phyloP scores from a whole-genome alignment of 2,888 invertebrate genomes.

The Andrena chrysosceles region DNA sequence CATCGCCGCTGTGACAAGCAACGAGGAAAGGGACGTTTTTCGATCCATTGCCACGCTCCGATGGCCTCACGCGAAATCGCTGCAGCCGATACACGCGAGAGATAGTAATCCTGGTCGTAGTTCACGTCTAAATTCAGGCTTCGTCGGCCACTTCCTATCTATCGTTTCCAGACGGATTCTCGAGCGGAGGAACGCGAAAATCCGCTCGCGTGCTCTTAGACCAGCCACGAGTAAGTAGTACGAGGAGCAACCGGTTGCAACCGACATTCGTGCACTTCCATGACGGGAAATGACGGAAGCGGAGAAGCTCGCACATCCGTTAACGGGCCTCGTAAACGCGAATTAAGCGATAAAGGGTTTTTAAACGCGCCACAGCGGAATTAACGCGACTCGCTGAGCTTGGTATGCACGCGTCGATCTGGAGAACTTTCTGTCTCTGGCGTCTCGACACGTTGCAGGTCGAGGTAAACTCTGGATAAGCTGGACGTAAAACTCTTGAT shows the following conservation, averaged over 20 bases:
- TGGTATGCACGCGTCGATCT: background rate
- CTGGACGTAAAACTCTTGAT: too few relatives aligned
- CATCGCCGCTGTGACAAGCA: background rate
- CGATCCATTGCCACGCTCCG: slow-evolving; percentile 3
- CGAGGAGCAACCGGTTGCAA: slow-evolving; percentile 56
- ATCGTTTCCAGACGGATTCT: background rate
- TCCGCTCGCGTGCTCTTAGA: slow-evolving; percentile 10
- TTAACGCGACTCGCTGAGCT: background rate
- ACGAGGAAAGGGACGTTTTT: background rate
- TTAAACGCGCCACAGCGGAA: background rate
- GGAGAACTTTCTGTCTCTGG: too few relatives aligned
- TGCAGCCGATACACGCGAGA: background rate
- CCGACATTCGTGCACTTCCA: slow-evolving; percentile 45
- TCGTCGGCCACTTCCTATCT: background rate
- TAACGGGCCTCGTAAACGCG: slow-evolving; percentile 38
- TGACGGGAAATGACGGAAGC: slow-evolving; percentile 47
- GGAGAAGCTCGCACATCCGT: slow-evolving; percentile 40
- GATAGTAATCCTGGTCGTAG: slow-evolving; percentile 7
- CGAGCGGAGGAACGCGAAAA: background rate
- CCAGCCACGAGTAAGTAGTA: background rate
- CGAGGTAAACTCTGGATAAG: too few relatives aligned
- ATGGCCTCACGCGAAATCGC: background rate
- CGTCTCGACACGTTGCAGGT: too few relatives aligned
- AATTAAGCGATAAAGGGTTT: slow-evolving; percentile 42
- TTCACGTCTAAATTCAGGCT: background rate